Evolutionary conservation across 2,888 invertebrate species (phyloP).

Genomic region (Agriopis aurantiaria): DNA sequence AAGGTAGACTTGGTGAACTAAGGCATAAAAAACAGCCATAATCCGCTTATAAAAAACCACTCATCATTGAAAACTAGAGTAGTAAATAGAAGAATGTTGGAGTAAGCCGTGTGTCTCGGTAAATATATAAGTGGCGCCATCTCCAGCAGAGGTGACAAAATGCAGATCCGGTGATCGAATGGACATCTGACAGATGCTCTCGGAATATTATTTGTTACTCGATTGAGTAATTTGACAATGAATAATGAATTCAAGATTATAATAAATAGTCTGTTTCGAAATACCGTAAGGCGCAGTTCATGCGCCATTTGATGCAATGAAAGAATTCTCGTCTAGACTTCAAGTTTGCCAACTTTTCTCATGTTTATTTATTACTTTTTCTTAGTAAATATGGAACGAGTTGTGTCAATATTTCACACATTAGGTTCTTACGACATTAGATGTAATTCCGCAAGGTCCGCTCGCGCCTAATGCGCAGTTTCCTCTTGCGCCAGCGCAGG

Average conservation of each 20-base stretch:
- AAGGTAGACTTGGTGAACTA: too few species aligned
- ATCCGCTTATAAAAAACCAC: too few species aligned
- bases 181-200: slow-evolving; percentile 17
- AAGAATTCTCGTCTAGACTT: slow-evolving; percentile 5
- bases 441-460: slow-evolving; percentile 30
- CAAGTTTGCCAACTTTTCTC: slow-evolving; percentile 1
- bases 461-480: slow-evolving; percentile 15
- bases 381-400: slow-evolving; percentile 1
- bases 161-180: slow-evolving; percentile 5
- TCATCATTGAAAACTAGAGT: too few species aligned
- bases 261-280: background rate
- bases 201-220: slow-evolving; percentile 12
- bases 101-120: background rate
- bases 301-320: background rate
- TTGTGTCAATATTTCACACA: slow-evolving; percentile 2
- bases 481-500: slow-evolving; percentile 41
- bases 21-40: too few species aligned
- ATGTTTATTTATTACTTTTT: slow-evolving; percentile 22
- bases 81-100: background rate
- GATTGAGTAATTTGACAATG: slow-evolving; percentile 25
- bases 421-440: slow-evolving; percentile 1
- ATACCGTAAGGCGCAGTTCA: background rate
- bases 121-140: background rate
- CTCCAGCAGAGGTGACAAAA: background rate
- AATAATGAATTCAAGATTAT: slow-evolving; percentile 5